Conservation (phyloP, 2,113 vertebrate species). For the Indicator indicator region DNA sequence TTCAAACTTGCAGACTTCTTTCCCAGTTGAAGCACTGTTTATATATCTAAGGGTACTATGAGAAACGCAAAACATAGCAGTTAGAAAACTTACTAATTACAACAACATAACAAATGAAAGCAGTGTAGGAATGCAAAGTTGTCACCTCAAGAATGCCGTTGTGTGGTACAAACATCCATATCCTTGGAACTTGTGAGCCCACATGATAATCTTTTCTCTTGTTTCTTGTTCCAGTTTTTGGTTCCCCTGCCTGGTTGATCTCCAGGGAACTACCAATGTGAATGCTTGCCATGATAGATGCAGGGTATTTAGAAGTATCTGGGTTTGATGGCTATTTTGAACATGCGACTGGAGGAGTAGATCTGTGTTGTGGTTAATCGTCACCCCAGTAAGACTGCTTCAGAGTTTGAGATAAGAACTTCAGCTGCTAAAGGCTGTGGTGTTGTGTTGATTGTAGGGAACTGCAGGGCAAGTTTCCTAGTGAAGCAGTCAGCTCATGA, state of each 20-base stretch:
- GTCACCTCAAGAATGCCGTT: neutral
- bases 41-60: neutral
- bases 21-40: neutral
- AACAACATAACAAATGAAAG: neutral
- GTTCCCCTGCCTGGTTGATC: neutral
- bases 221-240: neutral
- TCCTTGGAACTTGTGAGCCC: neutral
- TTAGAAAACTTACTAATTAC: neutral
- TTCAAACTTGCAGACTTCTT: neutral
- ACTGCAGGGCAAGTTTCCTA: neutral
- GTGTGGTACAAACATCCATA: accelerated
- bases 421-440: neutral
- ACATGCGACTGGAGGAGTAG: accelerated
- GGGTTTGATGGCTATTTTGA: neutral
- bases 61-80: neutral
- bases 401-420: neutral
- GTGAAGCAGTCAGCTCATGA: neutral
- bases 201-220: neutral
- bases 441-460: neutral
- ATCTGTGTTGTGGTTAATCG: neutral
- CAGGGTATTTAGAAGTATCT: neutral
- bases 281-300: neutral
- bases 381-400: neutral
- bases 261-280: neutral
- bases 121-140: neutral